These are phyloP conservation scores for Clarias pachynema DNA, from an alignment of 2,797 vertebrate species.

Conservation along the genomic window DNA sequence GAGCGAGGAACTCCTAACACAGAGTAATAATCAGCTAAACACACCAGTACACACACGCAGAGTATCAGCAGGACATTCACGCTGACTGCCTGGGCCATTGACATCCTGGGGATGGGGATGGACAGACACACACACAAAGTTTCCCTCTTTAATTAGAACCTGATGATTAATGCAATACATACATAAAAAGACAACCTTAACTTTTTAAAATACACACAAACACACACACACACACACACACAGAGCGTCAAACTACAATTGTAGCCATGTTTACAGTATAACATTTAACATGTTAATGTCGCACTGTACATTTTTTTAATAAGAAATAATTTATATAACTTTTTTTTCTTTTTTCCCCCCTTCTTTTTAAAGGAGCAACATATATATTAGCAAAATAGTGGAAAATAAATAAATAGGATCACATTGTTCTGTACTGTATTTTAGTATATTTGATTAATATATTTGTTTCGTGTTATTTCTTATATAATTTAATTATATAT, in stretches of 20 bases:
- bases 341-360: no score
- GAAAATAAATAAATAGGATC: no score
- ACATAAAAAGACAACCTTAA: no score
- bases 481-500: not conserved
- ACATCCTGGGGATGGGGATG: slow-evolving; percentile 1
- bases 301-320: no score
- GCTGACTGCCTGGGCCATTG: slow-evolving; percentile 22
- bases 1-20: slow-evolving; percentile 47
- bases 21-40: slow-evolving; percentile 46
- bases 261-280: not conserved
- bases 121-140: slow-evolving; percentile 8
- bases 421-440: not conserved
- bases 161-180: no score
- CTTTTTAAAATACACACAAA: not conserved
- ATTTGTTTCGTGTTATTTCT: not conserved
- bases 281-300: no score
- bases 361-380: no score
- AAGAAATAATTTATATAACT: no score
- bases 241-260: no score
- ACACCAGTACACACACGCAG: slow-evolving; percentile 23
- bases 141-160: not conserved
- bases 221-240: not conserved
- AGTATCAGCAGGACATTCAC: slow-evolving; percentile 20
- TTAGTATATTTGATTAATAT: not conserved
- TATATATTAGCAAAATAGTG: not conserved